Base-by-base conservation (phyloP, 2,797 vertebrate genomes). In the Sebastes cheni region DNA sequence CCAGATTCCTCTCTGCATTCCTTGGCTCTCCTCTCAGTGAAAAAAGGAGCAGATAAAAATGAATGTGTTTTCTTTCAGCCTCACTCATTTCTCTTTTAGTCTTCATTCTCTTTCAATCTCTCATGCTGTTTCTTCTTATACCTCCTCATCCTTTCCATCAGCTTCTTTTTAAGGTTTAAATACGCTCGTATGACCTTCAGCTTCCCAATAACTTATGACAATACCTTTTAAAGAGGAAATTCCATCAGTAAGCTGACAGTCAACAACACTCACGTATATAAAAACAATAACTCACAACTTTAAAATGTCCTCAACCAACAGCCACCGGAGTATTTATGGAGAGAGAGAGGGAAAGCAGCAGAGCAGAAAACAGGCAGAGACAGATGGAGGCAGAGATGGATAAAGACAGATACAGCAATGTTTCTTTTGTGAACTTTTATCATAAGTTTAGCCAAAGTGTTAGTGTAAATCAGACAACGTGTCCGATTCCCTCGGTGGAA, bases 361-460 rank as follows among this genome's bases (percentile, higher is more conserved):
- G 61, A 72, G 82, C 65, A 80, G 65, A 80, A 87, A 81, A 61
- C 64, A 61, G 86, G 81, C 73, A 50, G 69, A 89, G 84, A 88
- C 75, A 34, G 76, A 92, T 88, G 34, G 81, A 77, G 72, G 82
- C 27, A 55, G 42, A 89, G 90, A 91, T 72, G 59, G 86, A 92
- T 90, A 85, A 81, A 82, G 84, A 88, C 78, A 83, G 81, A 93
- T 86, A 86, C 60, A 27, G 77, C 83, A 67, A 86, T 86, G 88
- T 90, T 93, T 92, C 87, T 89, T 90, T 85, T 77, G 88, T 93
- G 91, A 94, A 92, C 91, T 93, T 93, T 92, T 91, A 92, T 93
- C 89, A 85, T 87, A 92, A 92, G 92, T 94, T 94, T 94, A 93
- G 91, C 92, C 93, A 93, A 92, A 93, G 93, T 92, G 92, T 94